phyloP scores from a whole-genome alignment of 1,140 invertebrate genomes.

The Rhopalosiphum maidis region DNA sequence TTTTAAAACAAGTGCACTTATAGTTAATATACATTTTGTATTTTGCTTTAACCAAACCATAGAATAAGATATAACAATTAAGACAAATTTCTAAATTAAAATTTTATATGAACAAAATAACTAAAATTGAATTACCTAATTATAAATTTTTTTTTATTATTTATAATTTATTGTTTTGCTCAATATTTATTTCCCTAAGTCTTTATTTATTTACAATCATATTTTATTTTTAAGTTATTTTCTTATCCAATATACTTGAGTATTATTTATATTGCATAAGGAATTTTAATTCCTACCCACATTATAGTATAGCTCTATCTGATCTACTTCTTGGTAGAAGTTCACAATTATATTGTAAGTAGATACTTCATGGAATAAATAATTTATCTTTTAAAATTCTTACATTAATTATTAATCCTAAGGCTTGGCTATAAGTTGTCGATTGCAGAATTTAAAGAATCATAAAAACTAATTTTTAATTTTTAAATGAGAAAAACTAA shows the following conservation, averaged over 20 bases:
- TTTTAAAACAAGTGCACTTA: conserved; percentile 54
- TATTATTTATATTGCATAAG: not conserved
- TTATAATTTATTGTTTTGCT: conserved; percentile 13
- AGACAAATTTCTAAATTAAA: conserved; percentile 10
- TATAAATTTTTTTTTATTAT: conserved; percentile 36
- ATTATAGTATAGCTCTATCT: not conserved
- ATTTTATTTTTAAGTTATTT: not conserved
- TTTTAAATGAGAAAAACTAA: not conserved
- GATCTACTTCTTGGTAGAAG: not conserved
- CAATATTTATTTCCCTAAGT: conserved; percentile 6
- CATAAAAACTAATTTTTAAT: not conserved
- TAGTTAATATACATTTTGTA: conserved; percentile 35
- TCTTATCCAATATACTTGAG: not conserved
- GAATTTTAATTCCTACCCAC: not conserved
- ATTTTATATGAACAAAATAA: conserved; percentile 40
- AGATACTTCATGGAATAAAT: not conserved
- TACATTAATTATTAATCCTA: not conserved
- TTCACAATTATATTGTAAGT: not conserved
- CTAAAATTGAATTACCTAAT: conserved; percentile 26
- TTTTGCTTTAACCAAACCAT: conserved; percentile 48
- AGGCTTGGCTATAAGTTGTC: not conserved
- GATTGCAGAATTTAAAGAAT: not conserved
- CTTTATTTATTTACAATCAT: not conserved
- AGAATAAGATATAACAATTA: conserved; percentile 32
- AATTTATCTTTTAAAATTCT: not conserved